Base-by-base conservation (phyloP, 2,113 vertebrate genomes). In the Pelecanus crispus region DNA sequence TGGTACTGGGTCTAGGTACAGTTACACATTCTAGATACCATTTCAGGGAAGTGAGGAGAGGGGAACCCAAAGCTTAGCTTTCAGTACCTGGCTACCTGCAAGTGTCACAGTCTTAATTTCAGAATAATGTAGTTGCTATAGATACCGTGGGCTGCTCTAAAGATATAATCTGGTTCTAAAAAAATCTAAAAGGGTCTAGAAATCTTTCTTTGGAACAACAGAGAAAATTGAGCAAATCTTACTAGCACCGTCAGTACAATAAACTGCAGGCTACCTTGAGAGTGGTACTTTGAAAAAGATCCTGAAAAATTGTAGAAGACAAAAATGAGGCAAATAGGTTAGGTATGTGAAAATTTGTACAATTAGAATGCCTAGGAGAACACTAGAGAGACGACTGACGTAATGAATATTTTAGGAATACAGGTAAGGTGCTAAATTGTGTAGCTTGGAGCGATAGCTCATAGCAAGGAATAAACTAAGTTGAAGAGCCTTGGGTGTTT, bases 251-350 rank as follows among this genome's bases (percentile, higher is more conserved):
- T 80, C 24, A 31, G 25, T 81, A 34, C 4, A 3, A 45, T 73
- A 68, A 82, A 66, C 42, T 89, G 84, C n/a, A 79, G 10, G 31
- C 24, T 34, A 2, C 29, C 71, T 70, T 49, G 47, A 73, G 32
- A 80, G 17, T 10, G 49, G 6, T 73, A 52, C 53, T 90, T 91
- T 19, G 58, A 50, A 77, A 53, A 66, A 70, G 42, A 58, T 87
- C 11, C n/a, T 90, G 81, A 77, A 82, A 94, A 92, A 82, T 3
- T 59, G 38, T 28, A 77, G 65, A 78, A 97, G 75, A 52, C 63
- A 87, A 94, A 96, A 96, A 93, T 82, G 89, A 95, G 91, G 83
- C 86, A 92, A 89, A 66, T 92, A 70, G 91, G 94, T 92, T 95
- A 93, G 19, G 20, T 70, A 28, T 50, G 29, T 80, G 67, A 86